Conservation (phyloP, 1,140 invertebrate species). For the Leptestheria dahalacensis region DNA sequence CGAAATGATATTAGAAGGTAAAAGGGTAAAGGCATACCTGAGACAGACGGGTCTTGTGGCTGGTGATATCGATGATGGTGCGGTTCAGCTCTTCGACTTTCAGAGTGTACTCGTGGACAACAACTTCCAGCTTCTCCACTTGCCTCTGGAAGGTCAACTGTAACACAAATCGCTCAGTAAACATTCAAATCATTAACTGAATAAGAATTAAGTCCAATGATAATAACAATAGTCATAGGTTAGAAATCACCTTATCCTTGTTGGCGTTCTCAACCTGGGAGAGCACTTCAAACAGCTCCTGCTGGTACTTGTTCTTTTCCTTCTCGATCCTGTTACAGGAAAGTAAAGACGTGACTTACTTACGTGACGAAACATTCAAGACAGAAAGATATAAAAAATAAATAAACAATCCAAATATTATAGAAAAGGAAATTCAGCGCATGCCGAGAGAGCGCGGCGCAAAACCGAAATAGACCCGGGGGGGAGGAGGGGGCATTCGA, state of each 20-base stretch:
- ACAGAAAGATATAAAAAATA: too few species aligned
- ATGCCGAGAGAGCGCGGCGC: too few species aligned
- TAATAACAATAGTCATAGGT: background rate
- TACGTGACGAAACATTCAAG: too few species aligned
- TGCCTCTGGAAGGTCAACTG: slow-evolving; percentile 63
- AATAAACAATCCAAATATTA: too few species aligned
- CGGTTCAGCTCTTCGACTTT: slow-evolving; percentile 91
- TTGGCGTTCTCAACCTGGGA: slow-evolving; percentile 79
- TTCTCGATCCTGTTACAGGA: slow-evolving; percentile 90
- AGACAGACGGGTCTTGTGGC: slow-evolving; percentile 68
- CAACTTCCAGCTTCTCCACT: slow-evolving; percentile 76
- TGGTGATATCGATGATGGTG: slow-evolving; percentile 85
- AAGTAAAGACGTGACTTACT: too few species aligned
- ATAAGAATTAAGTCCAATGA: background rate
- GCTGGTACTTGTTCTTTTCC: slow-evolving; percentile 89
- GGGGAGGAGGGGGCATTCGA: background rate
- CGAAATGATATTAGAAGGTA: background rate
- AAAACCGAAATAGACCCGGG: too few species aligned
- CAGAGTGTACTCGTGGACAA: slow-evolving; percentile 72
- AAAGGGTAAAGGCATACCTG: slow-evolving; percentile 29
- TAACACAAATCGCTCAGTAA: slow-evolving; percentile 15
- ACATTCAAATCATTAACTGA: slow-evolving; percentile 3
- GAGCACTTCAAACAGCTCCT: slow-evolving; percentile 87
- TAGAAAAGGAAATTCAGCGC: too few species aligned
- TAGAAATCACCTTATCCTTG: slow-evolving; percentile 58